Evolutionary conservation across 2,113 vertebrate genomes (phyloP).

Genomic region (Stercorarius parasiticus): DNA sequence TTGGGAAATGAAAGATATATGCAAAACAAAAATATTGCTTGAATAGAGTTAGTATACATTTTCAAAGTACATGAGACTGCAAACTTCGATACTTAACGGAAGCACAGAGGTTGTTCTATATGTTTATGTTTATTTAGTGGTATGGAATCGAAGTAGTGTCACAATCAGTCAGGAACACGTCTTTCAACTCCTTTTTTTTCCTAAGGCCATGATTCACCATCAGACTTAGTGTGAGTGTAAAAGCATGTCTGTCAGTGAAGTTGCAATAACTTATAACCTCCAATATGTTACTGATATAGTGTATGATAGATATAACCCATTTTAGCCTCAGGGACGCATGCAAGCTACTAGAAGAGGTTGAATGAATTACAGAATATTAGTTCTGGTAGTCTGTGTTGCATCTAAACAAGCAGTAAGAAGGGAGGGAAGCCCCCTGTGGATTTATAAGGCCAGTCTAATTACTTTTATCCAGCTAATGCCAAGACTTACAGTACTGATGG

Average conservation of each 20-base stretch:
- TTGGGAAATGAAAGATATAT: not conserved
- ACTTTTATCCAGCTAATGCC: not conserved
- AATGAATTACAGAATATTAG: not conserved
- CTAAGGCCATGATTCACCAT: not conserved
- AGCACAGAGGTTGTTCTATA: not conserved
- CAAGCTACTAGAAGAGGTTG: not conserved
- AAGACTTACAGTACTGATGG: not conserved
- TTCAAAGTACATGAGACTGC: not conserved
- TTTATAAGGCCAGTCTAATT: not conserved
- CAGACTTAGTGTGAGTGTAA: not conserved
- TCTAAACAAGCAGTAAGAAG: not conserved
- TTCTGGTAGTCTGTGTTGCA: not conserved
- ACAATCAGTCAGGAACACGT: not conserved
- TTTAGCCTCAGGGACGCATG: not conserved
- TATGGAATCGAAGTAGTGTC: not conserved
- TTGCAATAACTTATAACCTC: not conserved
- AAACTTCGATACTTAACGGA: not conserved
- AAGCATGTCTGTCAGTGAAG: not conserved
- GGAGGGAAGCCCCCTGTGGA: not conserved
- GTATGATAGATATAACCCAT: not conserved
- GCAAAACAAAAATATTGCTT: not conserved
- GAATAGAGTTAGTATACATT: not conserved
- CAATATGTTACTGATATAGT: not conserved
- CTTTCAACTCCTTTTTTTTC: not conserved
- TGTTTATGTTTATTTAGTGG: not conserved